Percentiles rank a stretch among this genome's conserved stretches.
phyloP scores from a whole-genome alignment of 2,888 invertebrate genomes.

The Trilocha varians region DNA sequence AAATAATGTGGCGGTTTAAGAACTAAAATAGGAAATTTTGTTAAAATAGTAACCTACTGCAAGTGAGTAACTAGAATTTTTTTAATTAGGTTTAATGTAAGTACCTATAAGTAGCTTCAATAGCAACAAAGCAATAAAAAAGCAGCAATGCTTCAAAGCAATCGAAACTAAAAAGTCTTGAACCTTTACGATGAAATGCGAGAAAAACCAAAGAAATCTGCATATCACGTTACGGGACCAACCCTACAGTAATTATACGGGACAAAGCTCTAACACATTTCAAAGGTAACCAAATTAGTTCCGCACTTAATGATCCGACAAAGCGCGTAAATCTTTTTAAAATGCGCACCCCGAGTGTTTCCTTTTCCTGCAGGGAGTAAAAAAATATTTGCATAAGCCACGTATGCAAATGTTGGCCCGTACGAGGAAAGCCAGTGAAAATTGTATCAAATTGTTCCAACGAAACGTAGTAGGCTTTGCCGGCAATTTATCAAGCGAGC shows the following conservation, averaged over 20 bases:
- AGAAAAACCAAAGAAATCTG: conserved; percentile 55
- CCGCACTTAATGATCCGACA: conserved; percentile 72
- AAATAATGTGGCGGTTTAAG: too few species aligned
- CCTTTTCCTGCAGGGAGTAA: conserved; percentile 56
- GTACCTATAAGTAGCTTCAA: too few species aligned
- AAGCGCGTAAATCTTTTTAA: conserved; percentile 73
- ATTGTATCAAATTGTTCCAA: conserved; percentile 70
- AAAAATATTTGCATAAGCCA: conserved; percentile 71
- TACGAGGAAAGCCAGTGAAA: conserved; percentile 60
- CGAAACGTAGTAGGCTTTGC: conserved; percentile 62
- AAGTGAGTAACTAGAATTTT: too few species aligned
- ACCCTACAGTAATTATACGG: conserved; percentile 60
- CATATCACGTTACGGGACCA: conserved; percentile 62
- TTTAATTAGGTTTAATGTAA: too few species aligned
- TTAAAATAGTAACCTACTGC: too few species aligned
- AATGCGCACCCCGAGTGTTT: conserved; percentile 61
- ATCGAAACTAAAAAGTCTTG: too few species aligned
- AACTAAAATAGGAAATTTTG: too few species aligned
- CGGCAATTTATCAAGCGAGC: conserved; percentile 68
- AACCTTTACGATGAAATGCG: too few species aligned
- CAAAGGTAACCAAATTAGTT: conserved; percentile 74
- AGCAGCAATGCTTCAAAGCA: too few species aligned
- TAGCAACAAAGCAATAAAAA: too few species aligned
- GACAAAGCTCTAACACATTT: conserved; percentile 67
- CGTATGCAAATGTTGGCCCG: conserved; percentile 65